Percentiles rank a stretch among this genome's conserved stretches.
Evolutionary conservation across 2,888 invertebrate genomes (phyloP).

Genomic region (Diplazon laetatorius): DNA sequence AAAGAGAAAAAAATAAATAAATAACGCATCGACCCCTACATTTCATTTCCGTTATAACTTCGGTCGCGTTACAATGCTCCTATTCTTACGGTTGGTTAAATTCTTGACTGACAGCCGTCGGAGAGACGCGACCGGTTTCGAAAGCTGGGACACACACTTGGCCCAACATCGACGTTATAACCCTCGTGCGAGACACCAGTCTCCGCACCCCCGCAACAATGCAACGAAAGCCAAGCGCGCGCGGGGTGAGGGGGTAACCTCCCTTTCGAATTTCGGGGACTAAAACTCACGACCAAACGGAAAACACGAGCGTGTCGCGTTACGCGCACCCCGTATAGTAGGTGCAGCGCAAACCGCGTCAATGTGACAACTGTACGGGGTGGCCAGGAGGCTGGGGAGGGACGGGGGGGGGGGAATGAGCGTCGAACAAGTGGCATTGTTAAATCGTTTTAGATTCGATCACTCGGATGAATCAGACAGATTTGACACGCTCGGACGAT

Average conservation of each 20-base stretch:
- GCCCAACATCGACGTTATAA: background rate
- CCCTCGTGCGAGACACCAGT: slow-evolving; percentile 7
- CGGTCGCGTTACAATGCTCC: slow-evolving; percentile 74
- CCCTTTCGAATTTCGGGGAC: slow-evolving; percentile 52
- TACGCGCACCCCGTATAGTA: slow-evolving; percentile 67
- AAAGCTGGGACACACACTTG: slow-evolving; percentile 19
- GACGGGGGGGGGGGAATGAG: background rate
- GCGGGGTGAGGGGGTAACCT: slow-evolving; percentile 39
- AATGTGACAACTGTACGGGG: slow-evolving; percentile 70
- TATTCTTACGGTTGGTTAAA: slow-evolving; percentile 78
- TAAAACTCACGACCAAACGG: slow-evolving; percentile 68
- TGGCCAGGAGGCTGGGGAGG: background rate
- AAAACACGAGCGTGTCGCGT: slow-evolving; percentile 73
- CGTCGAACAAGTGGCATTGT: slow-evolving; percentile 79
- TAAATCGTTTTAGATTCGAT: slow-evolving; percentile 73
- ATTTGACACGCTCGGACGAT: slow-evolving; percentile 64
- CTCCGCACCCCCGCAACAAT: slow-evolving; percentile 39
- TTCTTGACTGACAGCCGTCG: slow-evolving; percentile 79
- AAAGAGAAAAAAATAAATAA: background rate
- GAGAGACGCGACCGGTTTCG: slow-evolving; percentile 32
- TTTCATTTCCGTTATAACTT: slow-evolving; percentile 78
- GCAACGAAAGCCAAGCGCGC: background rate
- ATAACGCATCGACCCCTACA: slow-evolving; percentile 64
- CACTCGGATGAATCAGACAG: slow-evolving; percentile 72
- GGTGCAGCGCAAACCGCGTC: slow-evolving; percentile 68